These are phyloP conservation scores for Tetragnatha montana DNA, from an alignment of 2,888 invertebrate genomes.

Conservation along the genomic window DNA sequence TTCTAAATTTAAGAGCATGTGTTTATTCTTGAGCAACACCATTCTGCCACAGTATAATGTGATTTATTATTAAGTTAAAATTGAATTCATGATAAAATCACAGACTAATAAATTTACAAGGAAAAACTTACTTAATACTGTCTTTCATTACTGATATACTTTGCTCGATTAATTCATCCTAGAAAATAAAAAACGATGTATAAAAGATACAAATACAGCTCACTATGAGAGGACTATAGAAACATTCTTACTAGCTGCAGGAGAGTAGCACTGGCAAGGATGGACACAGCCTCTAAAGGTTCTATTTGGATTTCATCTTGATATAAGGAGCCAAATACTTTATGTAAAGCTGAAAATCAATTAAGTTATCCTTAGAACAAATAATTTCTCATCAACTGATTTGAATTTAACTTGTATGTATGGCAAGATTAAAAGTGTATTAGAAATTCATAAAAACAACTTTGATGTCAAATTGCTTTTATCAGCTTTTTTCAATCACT, in stretches of 20 bases:
- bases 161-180: slow-evolving; percentile 84
- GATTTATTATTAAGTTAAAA: not conserved
- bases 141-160: slow-evolving; percentile 85
- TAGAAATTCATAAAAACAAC: too few species aligned
- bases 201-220: not conserved
- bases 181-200: slow-evolving; percentile 35
- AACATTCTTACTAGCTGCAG: slow-evolving; percentile 80
- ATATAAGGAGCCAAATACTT: slow-evolving; percentile 86
- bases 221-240: not conserved
- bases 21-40: too few species aligned
- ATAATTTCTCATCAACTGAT: too few species aligned
- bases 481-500: too few species aligned
- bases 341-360: slow-evolving; percentile 80
- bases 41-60: too few species aligned
- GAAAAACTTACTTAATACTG: slow-evolving; percentile 81
- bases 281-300: slow-evolving; percentile 82
- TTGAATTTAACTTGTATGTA: too few species aligned
- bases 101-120: too few species aligned
- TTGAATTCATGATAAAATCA: too few species aligned
- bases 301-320: slow-evolving; percentile 84
- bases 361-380: too few species aligned
- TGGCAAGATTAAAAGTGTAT: too few species aligned
- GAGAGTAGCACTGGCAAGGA: slow-evolving; percentile 84
- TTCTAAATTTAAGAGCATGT: too few species aligned
- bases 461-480: too few species aligned